A percentile compares a stretch with the other conserved stretches of the same genome.
Evolutionary conservation across 1,140 invertebrate genomes (phyloP).

Genomic region (Hycleus phaleratus): DNA sequence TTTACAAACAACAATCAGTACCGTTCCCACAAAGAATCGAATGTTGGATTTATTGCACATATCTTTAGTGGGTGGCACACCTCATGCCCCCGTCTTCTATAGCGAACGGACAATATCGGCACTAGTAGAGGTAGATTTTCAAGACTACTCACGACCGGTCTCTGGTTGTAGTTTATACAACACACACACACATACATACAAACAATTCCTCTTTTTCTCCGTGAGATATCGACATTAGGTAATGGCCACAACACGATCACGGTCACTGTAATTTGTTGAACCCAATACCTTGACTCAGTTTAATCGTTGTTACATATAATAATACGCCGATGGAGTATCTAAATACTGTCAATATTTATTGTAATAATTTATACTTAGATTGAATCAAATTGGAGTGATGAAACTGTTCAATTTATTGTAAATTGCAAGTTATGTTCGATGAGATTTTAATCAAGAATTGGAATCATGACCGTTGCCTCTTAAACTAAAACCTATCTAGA

Average conservation of each 20-base stretch:
- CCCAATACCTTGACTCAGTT: conserved; percentile 28
- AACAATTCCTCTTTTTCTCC: conserved; percentile 12
- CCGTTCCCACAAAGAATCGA: conserved; percentile 24
- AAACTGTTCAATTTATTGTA: too few species aligned
- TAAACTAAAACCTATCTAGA: conserved; percentile 12
- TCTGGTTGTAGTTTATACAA: not conserved
- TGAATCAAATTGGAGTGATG: too few species aligned
- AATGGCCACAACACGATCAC: conserved; percentile 32
- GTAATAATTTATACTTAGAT: too few species aligned
- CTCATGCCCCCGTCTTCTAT: conserved; percentile 24
- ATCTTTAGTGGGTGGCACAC: conserved; percentile 33
- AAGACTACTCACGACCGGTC: conserved; percentile 25
- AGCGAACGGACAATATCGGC: conserved; percentile 2
- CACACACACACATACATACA: too few species aligned
- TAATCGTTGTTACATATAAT: conserved; percentile 23
- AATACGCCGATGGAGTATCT: conserved; percentile 6
- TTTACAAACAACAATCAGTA: conserved; percentile 12
- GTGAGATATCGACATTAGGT: conserved; percentile 35
- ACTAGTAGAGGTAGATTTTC: not conserved
- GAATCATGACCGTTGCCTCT: conserved; percentile 18
- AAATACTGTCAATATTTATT: too few species aligned
- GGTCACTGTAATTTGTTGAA: conserved; percentile 38
- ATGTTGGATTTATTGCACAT: conserved; percentile 36
- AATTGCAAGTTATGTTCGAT: too few species aligned
- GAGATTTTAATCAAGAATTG: conserved; percentile 12